Base-by-base conservation (phyloP, 2,888 invertebrate species). In the Sclerodermus sp. region DNA sequence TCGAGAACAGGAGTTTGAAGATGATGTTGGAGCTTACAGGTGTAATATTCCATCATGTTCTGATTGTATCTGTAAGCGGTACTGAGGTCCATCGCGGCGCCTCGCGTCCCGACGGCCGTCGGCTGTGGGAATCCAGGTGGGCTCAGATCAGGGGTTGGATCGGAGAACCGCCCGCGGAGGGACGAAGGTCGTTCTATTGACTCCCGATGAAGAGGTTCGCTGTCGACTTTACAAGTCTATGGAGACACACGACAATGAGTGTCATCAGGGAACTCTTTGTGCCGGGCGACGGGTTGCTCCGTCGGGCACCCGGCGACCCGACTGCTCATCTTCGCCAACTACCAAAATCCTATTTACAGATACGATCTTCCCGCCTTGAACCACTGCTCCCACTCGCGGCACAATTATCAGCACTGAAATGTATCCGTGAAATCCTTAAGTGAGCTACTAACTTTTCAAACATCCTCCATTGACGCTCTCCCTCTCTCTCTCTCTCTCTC, bases 11-110 rank as follows among this genome's bases (percentile, higher is more conserved):
- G n/a, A n/a, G n/a, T n/a, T n/a, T 16, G n/a, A 45, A 45, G 18
- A 37, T 17, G 30, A 38, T 40, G 36, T n/a, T n/a, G n/a, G n/a
- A n/a, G 65, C 91, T 92, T 87, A 93, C 93, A 96, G 80, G 96
- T 95, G 78, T 96, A 96, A 83, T 96, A 96, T 85, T 96, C 96
- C 96, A 96, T 95, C 94, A 96, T 95, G 80, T 94, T 95, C 78
- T 95, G 94, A 82, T 95, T 96, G 84, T 95, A 95, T 73, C 95
- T 86, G 81, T 95, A 95, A 71, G 94, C 93, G 75, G 93, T 93
- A 77, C 92, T 91, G 73, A 95, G 86, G 82, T 95, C 94, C 87
- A 95, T 91, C 55, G 65, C 68, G 61, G 56, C 55, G 58, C 60
- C 61, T 54, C 60, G 52, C 46, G 43, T 45, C 66, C 73, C 71